Percentiles rank a stretch among this genome's conserved stretches.
phyloP scores from a whole-genome alignment of 2,797 vertebrate genomes.

The Myotis planiceps region DNA sequence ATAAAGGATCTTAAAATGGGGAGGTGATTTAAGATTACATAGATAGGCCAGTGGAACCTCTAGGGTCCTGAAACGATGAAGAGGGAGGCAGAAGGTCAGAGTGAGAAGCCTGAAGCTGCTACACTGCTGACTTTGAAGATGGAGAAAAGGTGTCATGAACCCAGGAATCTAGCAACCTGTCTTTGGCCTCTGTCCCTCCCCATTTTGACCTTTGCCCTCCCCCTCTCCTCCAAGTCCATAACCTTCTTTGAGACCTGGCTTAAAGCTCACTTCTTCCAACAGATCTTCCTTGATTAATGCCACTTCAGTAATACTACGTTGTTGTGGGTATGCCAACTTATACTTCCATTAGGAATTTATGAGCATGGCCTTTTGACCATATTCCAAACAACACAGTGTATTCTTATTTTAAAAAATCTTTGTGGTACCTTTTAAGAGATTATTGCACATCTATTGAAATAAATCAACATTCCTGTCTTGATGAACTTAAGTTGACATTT shows the following conservation, averaged over 20 bases:
- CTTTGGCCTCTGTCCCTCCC: background rate
- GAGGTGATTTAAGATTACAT: background rate
- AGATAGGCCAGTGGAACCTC: background rate
- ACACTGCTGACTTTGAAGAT: background rate
- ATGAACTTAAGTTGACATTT: background rate
- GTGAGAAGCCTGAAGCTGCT: background rate
- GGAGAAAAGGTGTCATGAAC: background rate
- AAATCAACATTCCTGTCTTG: background rate
- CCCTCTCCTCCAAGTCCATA: background rate
- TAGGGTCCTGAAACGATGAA: background rate
- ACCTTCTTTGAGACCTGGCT: background rate
- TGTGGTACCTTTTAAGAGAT: background rate
- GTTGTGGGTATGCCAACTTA: background rate
- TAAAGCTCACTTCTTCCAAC: background rate
- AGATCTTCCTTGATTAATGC: background rate
- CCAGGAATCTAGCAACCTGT: background rate
- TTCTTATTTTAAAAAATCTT: background rate
- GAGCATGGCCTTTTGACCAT: background rate
- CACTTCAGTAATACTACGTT: background rate
- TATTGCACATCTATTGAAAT: background rate
- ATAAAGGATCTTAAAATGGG: background rate
- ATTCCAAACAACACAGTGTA: background rate
- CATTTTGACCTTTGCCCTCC: background rate
- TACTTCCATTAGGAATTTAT: accelerated
- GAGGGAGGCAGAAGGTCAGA: background rate